Percentiles rank a stretch among this genome's conserved stretches.
Evolutionary conservation across 2,888 invertebrate species (phyloP).

Genomic region (Scaptomyza reducta): DNA sequence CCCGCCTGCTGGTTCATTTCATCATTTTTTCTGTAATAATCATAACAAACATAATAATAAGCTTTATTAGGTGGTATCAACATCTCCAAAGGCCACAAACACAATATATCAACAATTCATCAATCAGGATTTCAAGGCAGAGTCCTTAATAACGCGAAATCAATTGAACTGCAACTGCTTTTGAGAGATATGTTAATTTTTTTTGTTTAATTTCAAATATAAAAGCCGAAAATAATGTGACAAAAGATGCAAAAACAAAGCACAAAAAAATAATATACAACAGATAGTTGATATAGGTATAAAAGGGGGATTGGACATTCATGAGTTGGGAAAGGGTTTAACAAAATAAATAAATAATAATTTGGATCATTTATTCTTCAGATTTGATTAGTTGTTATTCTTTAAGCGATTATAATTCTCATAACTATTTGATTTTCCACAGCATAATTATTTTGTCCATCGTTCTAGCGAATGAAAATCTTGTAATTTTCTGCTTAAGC

Average conservation of each 20-base stretch:
- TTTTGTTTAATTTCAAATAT: background rate
- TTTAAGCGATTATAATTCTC: too few species aligned
- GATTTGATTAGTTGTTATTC: too few species aligned
- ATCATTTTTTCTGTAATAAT: constrained; percentile 83
- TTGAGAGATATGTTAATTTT: constrained; percentile 2
- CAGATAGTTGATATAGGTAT: background rate
- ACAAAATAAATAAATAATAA: too few species aligned
- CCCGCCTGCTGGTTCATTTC: constrained; percentile 85
- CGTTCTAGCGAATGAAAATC: too few species aligned
- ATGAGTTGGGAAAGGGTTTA: background rate
- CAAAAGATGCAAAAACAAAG: background rate
- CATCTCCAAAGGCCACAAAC: background rate
- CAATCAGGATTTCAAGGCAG: background rate
- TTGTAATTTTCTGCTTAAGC: too few species aligned
- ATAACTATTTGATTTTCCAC: too few species aligned
- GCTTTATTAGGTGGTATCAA: constrained; percentile 29
- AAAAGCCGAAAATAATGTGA: constrained; percentile 1
- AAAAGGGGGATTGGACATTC: background rate
- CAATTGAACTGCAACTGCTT: constrained; percentile 15
- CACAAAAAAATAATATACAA: background rate
- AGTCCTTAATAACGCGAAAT: constrained; percentile 30
- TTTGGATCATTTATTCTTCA: too few species aligned
- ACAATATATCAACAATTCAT: background rate
- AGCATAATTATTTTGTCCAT: too few species aligned
- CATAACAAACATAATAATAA: constrained; percentile 28